phyloP scores from a whole-genome alignment of 2,888 invertebrate genomes.

The Agrenia bidenticulata region DNA sequence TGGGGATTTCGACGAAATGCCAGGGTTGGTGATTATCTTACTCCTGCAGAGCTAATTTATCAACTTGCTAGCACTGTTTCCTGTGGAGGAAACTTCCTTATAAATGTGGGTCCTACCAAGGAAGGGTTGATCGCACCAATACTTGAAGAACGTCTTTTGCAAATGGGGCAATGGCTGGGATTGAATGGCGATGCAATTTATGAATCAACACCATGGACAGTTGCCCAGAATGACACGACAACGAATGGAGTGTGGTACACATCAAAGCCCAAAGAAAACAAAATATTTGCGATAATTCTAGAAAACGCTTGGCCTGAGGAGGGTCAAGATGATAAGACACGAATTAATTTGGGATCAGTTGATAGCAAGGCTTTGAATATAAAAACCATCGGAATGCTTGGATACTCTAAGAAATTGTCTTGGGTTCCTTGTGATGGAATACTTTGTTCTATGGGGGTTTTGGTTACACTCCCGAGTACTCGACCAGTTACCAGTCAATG shows the following conservation, averaged over 20 bases:
- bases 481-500: neutral
- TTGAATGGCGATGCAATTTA: constrained; percentile 59
- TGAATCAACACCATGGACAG: constrained; percentile 58
- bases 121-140: constrained; percentile 57
- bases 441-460: neutral
- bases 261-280: neutral
- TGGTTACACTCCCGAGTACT: neutral
- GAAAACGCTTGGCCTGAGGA: neutral
- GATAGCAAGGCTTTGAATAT: neutral
- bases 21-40: constrained; percentile 67
- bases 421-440: neutral
- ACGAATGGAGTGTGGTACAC: constrained; percentile 70
- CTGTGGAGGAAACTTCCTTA: constrained; percentile 67
- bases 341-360: constrained; percentile 10
- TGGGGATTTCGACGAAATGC: constrained; percentile 64
- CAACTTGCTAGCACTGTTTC: constrained; percentile 76
- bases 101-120: constrained; percentile 58
- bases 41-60: constrained; percentile 67
- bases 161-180: constrained; percentile 57
- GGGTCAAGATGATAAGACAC: neutral
- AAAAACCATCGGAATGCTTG: neutral
- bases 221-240: constrained; percentile 75
- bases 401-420: neutral
- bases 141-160: constrained; percentile 57
- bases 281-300: neutral